These are phyloP conservation scores for Beris morrisii DNA, from an alignment of 2,888 invertebrate genomes.

Conservation along the genomic window DNA sequence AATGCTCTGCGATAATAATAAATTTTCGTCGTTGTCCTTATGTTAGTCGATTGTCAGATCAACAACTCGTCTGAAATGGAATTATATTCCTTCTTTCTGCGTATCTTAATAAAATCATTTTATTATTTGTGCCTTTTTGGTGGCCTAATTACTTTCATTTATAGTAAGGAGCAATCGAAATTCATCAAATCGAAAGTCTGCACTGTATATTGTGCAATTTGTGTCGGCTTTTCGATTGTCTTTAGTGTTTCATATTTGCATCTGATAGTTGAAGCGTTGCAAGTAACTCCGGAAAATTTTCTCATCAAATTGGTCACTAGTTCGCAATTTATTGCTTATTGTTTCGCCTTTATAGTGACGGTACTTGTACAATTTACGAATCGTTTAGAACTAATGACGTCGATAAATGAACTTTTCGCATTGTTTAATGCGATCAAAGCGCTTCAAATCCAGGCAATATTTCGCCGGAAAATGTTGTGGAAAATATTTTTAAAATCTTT, in stretches of 20 bases:
- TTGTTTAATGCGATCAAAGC: neutral
- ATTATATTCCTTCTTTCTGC: no score
- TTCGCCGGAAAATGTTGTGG: neutral
- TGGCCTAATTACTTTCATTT: no score
- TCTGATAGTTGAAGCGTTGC: neutral
- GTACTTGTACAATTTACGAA: constrained; percentile 9
- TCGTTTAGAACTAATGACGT: neutral
- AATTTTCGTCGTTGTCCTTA: no score
- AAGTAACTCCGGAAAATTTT: neutral
- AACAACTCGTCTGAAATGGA: no score
- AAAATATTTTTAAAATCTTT: neutral
- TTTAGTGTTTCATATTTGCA: neutral
- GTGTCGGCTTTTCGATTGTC: neutral
- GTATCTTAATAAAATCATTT: no score
- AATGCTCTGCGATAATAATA: no score
- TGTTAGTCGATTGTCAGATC: no score
- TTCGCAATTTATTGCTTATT: constrained; percentile 2
- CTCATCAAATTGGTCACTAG: neutral
- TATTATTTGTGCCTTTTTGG: no score
- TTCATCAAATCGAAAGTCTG: neutral
- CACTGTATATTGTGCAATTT: neutral
- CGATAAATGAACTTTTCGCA: neutral
- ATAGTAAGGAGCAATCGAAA: no score
- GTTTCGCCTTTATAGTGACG: constrained; percentile 1
- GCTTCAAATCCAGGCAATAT: no score